Conservation (phyloP, 1,140 invertebrate species). For the Camponotus vicinus region DNA sequence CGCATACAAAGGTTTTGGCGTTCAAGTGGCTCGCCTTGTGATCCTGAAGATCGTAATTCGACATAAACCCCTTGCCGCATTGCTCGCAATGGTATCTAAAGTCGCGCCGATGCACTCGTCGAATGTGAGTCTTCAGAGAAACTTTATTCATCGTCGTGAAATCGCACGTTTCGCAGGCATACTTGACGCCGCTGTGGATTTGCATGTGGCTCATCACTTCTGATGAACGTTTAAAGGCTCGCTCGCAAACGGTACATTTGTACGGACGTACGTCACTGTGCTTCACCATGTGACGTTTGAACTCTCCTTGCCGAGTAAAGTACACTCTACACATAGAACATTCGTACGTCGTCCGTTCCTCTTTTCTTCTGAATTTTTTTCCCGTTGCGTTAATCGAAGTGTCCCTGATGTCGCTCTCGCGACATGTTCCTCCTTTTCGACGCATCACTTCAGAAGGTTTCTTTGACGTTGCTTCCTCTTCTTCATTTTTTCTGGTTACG, state of each 20-base stretch:
- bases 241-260: constrained; percentile 28
- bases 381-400: neutral
- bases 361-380: neutral
- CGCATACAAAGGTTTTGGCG: constrained; percentile 28
- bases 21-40: neutral
- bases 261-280: constrained; percentile 38
- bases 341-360: neutral
- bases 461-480: neutral
- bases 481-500: neutral
- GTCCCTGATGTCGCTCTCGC: neutral
- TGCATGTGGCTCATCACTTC: constrained; percentile 1
- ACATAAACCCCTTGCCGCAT: neutral
- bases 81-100: constrained; percentile 26
- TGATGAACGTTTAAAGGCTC: constrained; percentile 37
- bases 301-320: neutral
- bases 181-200: neutral
- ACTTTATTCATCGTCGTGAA: constrained; percentile 17
- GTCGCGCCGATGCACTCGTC: constrained; percentile 10
- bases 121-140: constrained; percentile 8
- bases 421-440: neutral
- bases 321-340: neutral
- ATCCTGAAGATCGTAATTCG: constrained; percentile 11
- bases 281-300: constrained; percentile 37
- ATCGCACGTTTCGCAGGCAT: constrained; percentile 28
- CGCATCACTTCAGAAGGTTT: neutral